Base-by-base conservation (phyloP, 2,888 invertebrate genomes). In the Meganola albula region DNA sequence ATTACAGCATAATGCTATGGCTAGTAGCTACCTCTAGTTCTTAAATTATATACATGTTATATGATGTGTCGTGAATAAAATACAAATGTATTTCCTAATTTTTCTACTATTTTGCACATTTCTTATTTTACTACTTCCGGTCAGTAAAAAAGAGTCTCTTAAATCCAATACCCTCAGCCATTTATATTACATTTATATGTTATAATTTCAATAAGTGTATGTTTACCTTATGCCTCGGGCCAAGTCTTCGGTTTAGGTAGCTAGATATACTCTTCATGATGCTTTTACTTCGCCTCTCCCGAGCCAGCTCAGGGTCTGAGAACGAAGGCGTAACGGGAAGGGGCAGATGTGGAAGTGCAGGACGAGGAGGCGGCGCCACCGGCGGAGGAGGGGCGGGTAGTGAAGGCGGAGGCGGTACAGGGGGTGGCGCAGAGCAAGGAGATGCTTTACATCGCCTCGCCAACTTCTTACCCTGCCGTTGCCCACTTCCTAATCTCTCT, bases 221-320 rank as follows among this genome's bases (percentile, higher is more conserved):
- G 37, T 51, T 28, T 74, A 92, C 68, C 90, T 88, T 80, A 71
- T 87, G 74, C 84, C 90, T 83, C 58, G 86, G 83, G 63, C 89
- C 90, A 60, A 90, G 89, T 53, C 92, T 91, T 69, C 93, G 92
- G 56, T 91, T 89, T 66, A 96, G 93, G 70, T 95, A 93, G 68
- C 91, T 94, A 10, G 94, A 92, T 42, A 96, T 91, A 30, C 94
- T 91, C 76, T 93, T 94, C 59, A 95, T 94, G 31, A 95, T 91
- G 73, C 94, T 94, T 59, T 91, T 93, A 40, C 94, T 88, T 43
- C 94, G 87, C 57, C 93, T 92, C 12, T 86, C 76, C 35, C 82
- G 66, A 27, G 84, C 73, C 24, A 89, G 64, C 63, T 89, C 89
- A 4, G 89, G 88, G 61, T 90, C 89, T 2, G 89, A 90, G 44